Evolutionary conservation across 92 coral and sea anemone species (phyloP).

Genomic region (Palythoa caribaeorum): DNA sequence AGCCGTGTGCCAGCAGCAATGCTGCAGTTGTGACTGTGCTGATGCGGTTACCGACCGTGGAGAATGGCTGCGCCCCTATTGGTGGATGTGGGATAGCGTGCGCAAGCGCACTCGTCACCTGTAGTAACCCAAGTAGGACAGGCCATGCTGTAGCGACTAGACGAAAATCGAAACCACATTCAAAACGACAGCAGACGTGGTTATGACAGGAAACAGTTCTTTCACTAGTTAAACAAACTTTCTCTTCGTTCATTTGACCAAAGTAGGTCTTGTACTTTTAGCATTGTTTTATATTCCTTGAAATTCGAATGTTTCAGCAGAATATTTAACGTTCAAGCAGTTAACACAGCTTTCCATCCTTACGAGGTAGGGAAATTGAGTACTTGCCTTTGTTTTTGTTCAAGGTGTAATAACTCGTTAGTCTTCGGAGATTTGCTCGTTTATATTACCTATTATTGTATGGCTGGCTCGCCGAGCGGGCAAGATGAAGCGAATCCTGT

Average conservation of each 20-base stretch:
- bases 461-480: too few relatives aligned
- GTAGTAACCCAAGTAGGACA: neutral
- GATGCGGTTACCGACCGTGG: constrained; percentile 9
- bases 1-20: constrained; percentile 19
- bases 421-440: too few relatives aligned
- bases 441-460: too few relatives aligned
- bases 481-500: too few relatives aligned
- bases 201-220: constrained; percentile 18
- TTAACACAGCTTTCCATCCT: too few relatives aligned
- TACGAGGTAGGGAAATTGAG: too few relatives aligned
- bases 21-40: constrained; percentile 29
- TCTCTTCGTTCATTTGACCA: neutral
- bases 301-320: too few relatives aligned
- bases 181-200: constrained; percentile 17
- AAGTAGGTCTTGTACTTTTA: neutral
- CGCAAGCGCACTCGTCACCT: constrained; percentile 36
- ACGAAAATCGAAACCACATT: neutral
- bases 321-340: too few relatives aligned
- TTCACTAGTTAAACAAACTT: neutral
- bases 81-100: constrained; percentile 32
- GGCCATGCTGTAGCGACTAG: neutral
- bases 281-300: neutral
- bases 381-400: too few relatives aligned
- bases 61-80: constrained; percentile 33
- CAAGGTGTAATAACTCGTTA: too few relatives aligned